Percentiles rank a stretch among this genome's conserved stretches.
phyloP scores from a whole-genome alignment of 2,113 vertebrate species.

The Sphyrna mokarran region DNA sequence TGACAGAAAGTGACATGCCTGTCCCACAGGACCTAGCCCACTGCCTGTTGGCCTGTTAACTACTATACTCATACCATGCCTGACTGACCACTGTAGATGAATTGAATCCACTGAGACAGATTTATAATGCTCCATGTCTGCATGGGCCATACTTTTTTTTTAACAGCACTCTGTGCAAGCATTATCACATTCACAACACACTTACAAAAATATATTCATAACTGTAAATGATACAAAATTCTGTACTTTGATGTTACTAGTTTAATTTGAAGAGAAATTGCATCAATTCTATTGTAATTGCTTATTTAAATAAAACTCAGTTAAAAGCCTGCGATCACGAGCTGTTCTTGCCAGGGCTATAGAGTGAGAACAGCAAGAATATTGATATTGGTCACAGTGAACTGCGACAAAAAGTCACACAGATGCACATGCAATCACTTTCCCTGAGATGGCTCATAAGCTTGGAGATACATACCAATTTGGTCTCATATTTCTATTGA shows the following conservation, averaged over 20 bases:
- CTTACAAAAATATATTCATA: background rate
- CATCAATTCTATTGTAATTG: background rate
- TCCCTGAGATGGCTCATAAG: background rate
- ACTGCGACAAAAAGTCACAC: background rate
- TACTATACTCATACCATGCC: slow-evolving; percentile 65
- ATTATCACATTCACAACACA: slow-evolving; percentile 61
- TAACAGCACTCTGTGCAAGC: slow-evolving; percentile 38
- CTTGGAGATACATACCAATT: background rate
- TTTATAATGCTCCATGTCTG: slow-evolving; percentile 60
- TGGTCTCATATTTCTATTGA: background rate
- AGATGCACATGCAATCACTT: background rate
- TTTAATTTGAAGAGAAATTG: background rate
- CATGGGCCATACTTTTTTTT: slow-evolving; percentile 44
- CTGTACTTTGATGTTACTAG: background rate
- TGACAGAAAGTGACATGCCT: background rate
- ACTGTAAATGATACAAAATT: background rate
- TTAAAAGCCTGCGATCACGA: background rate
- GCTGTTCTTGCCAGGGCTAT: background rate
- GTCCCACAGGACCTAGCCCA: background rate
- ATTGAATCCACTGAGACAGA: slow-evolving; percentile 62
- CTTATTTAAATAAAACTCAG: background rate
- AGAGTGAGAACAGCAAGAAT: background rate
- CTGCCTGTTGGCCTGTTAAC: slow-evolving; percentile 35
- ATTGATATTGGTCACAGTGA: background rate
- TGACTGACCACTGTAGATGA: slow-evolving; percentile 73